These are phyloP conservation scores for Actinemys pallida DNA, from an alignment of 2,113 vertebrate genomes.

Conservation along the genomic window DNA sequence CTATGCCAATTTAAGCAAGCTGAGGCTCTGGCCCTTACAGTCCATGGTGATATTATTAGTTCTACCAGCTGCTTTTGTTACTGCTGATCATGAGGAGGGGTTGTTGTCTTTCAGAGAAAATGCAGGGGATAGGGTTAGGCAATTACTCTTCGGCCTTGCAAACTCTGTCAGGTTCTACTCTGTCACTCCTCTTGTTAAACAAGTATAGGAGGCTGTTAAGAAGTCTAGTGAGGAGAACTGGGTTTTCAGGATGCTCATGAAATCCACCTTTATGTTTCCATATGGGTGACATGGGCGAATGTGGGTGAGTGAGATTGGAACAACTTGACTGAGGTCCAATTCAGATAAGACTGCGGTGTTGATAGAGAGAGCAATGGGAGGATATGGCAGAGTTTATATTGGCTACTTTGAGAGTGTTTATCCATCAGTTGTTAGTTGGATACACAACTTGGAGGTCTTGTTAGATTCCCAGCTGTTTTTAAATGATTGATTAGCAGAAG, in stretches of 20 bases:
- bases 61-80: not conserved
- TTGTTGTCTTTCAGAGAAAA: not conserved
- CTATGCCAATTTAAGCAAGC: not conserved
- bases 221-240: not conserved
- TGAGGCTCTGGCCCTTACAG: not conserved
- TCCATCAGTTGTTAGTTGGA: not conserved
- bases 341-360: not conserved
- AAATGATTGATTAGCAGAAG: not conserved
- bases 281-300: not conserved
- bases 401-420: not conserved
- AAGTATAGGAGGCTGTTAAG: not conserved
- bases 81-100: not conserved
- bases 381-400: not conserved
- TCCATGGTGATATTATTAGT: not conserved
- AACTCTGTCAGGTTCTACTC: not conserved
- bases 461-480: not conserved
- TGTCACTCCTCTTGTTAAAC: not conserved
- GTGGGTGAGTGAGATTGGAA: not conserved
- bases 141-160: slow-evolving; percentile 26
- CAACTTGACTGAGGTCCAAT: not conserved
- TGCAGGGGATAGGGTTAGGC: not conserved
- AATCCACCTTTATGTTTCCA: slow-evolving; percentile 39
- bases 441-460: not conserved
- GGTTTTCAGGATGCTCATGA: not conserved
- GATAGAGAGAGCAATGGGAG: accelerated